These are phyloP conservation scores for Parthenolecanium corni DNA, from an alignment of 2,888 invertebrate species.

Conservation along the genomic window DNA sequence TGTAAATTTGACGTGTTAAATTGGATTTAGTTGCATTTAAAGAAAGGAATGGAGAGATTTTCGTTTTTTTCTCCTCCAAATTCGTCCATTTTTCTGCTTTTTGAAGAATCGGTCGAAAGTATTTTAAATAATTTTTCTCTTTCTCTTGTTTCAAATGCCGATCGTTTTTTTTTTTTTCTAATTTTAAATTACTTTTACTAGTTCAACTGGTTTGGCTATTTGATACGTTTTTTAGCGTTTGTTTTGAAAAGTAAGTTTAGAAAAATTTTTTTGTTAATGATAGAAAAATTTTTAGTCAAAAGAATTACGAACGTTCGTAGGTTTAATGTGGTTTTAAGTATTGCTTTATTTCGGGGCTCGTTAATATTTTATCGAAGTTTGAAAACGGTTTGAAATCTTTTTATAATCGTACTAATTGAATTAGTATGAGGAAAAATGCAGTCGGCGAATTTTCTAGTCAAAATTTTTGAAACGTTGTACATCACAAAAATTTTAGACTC, in stretches of 20 bases:
- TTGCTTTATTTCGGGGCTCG: too few species aligned
- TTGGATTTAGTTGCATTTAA: too few species aligned
- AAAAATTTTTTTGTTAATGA: not conserved
- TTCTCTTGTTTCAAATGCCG: not conserved
- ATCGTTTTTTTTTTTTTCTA: not conserved
- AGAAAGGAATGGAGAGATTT: too few species aligned
- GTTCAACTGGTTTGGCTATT: not conserved
- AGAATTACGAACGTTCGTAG: too few species aligned
- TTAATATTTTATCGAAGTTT: too few species aligned
- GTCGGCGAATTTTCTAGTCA: not conserved
- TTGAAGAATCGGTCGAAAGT: not conserved
- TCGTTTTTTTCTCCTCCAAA: too few species aligned
- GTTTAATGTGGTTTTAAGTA: too few species aligned
- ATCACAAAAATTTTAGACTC: not conserved
- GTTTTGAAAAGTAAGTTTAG: not conserved
- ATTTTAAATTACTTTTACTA: not conserved
- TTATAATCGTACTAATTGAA: not conserved
- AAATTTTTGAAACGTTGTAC: slow-evolving; percentile 2
- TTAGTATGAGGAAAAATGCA: too few species aligned
- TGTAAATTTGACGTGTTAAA: too few species aligned
- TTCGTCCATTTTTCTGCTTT: not conserved
- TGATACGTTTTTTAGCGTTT: not conserved
- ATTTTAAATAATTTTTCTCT: not conserved
- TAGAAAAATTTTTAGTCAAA: not conserved
- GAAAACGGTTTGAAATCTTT: not conserved